Evolutionary conservation across 2,797 vertebrate genomes (phyloP).

Genomic region (Oreochromis mossambicus): DNA sequence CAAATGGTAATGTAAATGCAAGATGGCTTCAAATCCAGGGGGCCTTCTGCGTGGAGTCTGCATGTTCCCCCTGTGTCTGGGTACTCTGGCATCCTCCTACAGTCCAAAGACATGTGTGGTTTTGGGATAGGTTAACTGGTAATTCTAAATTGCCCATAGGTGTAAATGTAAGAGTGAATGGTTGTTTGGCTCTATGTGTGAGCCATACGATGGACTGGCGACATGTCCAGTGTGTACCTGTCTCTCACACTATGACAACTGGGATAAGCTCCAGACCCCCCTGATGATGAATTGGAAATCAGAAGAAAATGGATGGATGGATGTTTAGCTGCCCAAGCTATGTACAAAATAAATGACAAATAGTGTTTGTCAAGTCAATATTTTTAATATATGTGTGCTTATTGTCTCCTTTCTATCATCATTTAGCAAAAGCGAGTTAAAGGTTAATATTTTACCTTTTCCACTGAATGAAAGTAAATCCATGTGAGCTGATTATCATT

Average conservation of each 20-base stretch:
- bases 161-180: background rate
- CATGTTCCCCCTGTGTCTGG: background rate
- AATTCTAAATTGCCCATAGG: background rate
- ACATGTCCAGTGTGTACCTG: background rate
- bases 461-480: slow-evolving; percentile 9
- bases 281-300: background rate
- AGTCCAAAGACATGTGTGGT: background rate
- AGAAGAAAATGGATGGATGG: background rate
- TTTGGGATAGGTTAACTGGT: background rate
- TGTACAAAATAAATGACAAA: background rate
- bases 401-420: background rate
- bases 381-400: background rate
- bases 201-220: background rate
- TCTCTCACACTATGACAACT: background rate
- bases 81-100: background rate
- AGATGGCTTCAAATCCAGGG: background rate
- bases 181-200: background rate
- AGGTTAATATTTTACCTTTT: background rate
- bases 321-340: background rate
- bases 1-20: background rate
- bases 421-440: background rate
- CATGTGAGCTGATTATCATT: slow-evolving; percentile 34
- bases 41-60: background rate
- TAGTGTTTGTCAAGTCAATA: background rate
- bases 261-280: background rate